Evolutionary conservation across 2,888 invertebrate genomes (phyloP).

Genomic region (Neoitamus cyanurus): DNA sequence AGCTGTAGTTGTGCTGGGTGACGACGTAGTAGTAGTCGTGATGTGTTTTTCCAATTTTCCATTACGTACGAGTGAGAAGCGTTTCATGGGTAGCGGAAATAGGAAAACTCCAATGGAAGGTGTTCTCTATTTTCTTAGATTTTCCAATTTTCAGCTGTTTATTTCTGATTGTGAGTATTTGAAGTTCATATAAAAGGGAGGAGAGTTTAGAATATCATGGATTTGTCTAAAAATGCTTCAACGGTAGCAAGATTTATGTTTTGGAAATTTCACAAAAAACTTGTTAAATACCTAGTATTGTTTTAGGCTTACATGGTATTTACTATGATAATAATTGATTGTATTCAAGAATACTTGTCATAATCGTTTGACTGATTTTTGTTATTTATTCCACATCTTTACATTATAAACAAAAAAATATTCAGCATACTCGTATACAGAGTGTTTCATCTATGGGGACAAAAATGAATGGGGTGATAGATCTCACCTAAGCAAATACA

Average conservation of each 20-base stretch:
- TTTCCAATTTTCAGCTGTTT: background rate
- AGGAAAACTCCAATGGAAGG: background rate
- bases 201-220: background rate
- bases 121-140: background rate
- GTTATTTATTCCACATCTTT: too few species aligned
- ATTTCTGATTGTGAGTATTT: background rate
- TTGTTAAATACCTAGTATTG: too few species aligned
- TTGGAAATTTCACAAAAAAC: background rate
- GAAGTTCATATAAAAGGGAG: background rate
- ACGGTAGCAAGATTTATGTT: background rate
- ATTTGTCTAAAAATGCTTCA: background rate
- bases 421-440: too few species aligned
- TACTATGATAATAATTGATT: too few species aligned
- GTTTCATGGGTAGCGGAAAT: background rate
- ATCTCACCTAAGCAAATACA: too few species aligned
- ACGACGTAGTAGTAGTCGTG: background rate
- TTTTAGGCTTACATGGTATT: too few species aligned
- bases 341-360: too few species aligned
- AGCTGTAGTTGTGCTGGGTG: background rate
- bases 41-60: slow-evolving; percentile 2
- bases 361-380: too few species aligned
- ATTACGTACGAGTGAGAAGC: background rate
- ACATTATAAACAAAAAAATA: too few species aligned
- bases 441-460: too few species aligned
- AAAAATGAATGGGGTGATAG: too few species aligned